These are phyloP conservation scores for Xanthia togata DNA, from an alignment of 2,888 invertebrate species.

Conservation along the genomic window DNA sequence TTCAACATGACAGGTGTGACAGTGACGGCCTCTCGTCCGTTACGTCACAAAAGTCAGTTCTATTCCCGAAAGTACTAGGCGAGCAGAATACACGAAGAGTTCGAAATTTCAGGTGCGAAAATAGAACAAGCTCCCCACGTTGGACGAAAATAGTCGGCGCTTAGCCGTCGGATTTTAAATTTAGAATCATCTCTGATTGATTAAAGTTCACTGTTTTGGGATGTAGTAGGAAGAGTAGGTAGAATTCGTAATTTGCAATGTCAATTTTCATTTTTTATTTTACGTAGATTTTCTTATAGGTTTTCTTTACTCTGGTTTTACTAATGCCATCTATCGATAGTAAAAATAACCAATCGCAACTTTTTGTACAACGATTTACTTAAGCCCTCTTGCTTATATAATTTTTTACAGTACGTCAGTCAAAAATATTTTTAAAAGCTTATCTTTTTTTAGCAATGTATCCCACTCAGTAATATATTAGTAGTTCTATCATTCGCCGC, in stretches of 20 bases:
- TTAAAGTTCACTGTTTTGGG: constrained; percentile 13
- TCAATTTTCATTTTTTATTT: background rate
- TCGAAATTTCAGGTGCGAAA: constrained; percentile 79
- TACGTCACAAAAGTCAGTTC: constrained; percentile 88
- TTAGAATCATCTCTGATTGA: constrained; percentile 70
- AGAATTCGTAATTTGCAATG: constrained; percentile 11
- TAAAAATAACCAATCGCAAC: background rate
- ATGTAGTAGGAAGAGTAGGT: background rate
- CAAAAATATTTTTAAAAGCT: too few species aligned
- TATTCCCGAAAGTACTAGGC: constrained; percentile 84
- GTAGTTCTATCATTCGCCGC: constrained; percentile 26
- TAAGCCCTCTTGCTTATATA: background rate
- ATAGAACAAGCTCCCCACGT: constrained; percentile 85
- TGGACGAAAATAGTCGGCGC: constrained; percentile 79
- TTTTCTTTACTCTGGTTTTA: background rate
- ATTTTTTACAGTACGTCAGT: background rate
- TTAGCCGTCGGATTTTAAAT: constrained; percentile 65
- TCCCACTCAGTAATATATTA: too few species aligned
- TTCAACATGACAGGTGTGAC: constrained; percentile 75
- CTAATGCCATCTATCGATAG: constrained; percentile 5
- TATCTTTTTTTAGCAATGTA: too few species aligned
- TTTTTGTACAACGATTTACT: background rate
- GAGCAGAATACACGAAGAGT: constrained; percentile 76
- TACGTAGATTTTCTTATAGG: background rate
- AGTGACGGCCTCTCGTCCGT: constrained; percentile 85